Evolutionary conservation across 2,888 invertebrate genomes (phyloP), one percentile per base, ranked within the genome.

Genomic region (Mylabris sibirica): DNA sequence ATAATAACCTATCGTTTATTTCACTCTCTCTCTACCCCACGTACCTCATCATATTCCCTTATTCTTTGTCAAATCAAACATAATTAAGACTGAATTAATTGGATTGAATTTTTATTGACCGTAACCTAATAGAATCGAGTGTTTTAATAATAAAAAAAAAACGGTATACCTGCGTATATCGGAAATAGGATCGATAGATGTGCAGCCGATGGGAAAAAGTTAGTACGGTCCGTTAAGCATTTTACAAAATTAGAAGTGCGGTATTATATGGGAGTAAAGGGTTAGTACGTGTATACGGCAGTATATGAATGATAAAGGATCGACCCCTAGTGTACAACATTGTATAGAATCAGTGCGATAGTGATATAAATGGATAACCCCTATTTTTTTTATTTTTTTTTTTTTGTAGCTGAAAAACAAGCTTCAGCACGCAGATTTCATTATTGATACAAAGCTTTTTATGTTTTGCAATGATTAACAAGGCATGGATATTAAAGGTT

Each of bases 371-470:
- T 24, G 57, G 24, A 44, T 57, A 22, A 8, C 24, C 57, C 22
- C 22, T 22, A 53, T 53, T 22, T 20, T 22, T 22, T 22, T 9
- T 41, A 38, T 26, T 67, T 64, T 68, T 68, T 73, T 75, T 72
- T 71, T 72, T 74, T 76, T 38, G 14, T 38, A 12, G 17, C 1
- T 44, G 44, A 74, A 77, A 78, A 78, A 65, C 68, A 72, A 30
- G 30, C 30, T 30, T 30, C 30, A 30, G 4, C 30, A 30, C 30
- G 30, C 74, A 74, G 78, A 77, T 78, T 77, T 77, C 78, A 78
- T 78, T 78, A 78, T 73, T 76, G 78, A 78, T 78, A 77, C 72
- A 72, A 14, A 24, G 75, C 74, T 75, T 77, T 76, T 77, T 77
- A 77, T 77, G 74, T 73, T 70, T 66, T 71, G 71, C 22, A 49